Percentiles rank a stretch among this genome's conserved stretches.
Evolutionary conservation across 2,113 vertebrate species (phyloP).

Genomic region (Hippocampus comes): DNA sequence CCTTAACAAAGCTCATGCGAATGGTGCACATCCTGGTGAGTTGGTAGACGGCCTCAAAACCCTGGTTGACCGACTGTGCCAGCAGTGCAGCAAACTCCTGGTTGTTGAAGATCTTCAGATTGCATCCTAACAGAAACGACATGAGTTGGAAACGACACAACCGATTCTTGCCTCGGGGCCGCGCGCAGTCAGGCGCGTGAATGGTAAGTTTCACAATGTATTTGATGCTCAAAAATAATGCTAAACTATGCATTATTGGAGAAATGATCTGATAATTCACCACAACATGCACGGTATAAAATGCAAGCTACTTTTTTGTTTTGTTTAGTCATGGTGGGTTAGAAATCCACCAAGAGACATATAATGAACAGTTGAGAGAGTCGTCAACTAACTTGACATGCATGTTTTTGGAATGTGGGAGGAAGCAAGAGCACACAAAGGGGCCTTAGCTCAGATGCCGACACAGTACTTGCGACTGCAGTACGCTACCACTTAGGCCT

Average conservation of each 20-base stretch:
- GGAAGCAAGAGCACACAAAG: no score
- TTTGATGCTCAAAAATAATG: not conserved
- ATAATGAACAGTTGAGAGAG: not conserved
- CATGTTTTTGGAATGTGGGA: no score
- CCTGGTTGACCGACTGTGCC: constrained; percentile 97
- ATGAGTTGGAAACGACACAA: not conserved
- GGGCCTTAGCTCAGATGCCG: not conserved
- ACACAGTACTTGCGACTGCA: not conserved
- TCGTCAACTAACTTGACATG: no score
- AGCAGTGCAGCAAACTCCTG: constrained; percentile 95
- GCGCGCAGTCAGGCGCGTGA: not conserved
- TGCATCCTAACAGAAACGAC: constrained; percentile 79
- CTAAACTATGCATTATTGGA: not conserved
- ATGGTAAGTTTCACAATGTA: not conserved
- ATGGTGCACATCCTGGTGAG: constrained; percentile 98
- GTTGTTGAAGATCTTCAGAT: constrained; percentile 99
- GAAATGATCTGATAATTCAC: no score
- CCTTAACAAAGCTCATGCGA: constrained; percentile 98
- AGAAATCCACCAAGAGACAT: not conserved
- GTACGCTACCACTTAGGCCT: no score
- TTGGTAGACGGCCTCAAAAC: constrained; percentile 97
- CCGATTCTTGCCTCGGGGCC: not conserved
- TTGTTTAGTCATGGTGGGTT: not conserved
- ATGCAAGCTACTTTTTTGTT: not conserved
- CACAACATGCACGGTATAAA: no score